These are phyloP conservation scores for Chrysogorgia sp. DNA, from an alignment of 92 coral and sea anemone species.

Conservation along the genomic window DNA sequence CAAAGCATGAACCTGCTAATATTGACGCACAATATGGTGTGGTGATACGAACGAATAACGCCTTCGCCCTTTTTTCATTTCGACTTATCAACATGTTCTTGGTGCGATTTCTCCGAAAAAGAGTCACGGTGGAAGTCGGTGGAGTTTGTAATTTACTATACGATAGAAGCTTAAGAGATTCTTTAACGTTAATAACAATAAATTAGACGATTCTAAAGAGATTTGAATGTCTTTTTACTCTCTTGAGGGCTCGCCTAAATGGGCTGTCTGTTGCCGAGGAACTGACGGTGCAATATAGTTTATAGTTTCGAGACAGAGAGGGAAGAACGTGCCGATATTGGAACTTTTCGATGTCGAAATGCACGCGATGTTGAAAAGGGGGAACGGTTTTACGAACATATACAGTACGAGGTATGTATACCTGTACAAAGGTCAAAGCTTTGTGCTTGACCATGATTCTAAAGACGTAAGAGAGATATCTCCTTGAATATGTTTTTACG, in stretches of 20 bases:
- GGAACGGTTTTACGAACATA: background rate
- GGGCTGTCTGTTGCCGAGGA: background rate
- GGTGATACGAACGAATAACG: slow-evolving; percentile 32
- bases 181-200: slow-evolving; percentile 8
- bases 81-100: background rate
- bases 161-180: slow-evolving; percentile 4
- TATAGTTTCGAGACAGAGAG: slow-evolving; percentile 15
- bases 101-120: slow-evolving; percentile 1
- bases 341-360: slow-evolving; percentile 26
- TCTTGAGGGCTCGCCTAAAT: background rate
- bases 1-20: slow-evolving; percentile 29
- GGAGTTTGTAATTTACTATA: slow-evolving; percentile 5
- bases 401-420: background rate
- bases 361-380: slow-evolving; percentile 14
- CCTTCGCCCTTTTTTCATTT: slow-evolving; percentile 22
- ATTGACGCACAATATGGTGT: slow-evolving; percentile 26
- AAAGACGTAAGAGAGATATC: no score
- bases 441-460: background rate
- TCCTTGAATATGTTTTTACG: background rate
- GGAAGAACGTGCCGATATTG: slow-evolving; percentile 31
- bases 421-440: background rate
- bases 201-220: slow-evolving; percentile 18
- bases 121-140: background rate
- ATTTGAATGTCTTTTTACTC: slow-evolving; percentile 14
- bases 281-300: slow-evolving; percentile 9